Evolutionary conservation across 2,888 invertebrate species (phyloP).

Genomic region (Dicyrtoma fusca): DNA sequence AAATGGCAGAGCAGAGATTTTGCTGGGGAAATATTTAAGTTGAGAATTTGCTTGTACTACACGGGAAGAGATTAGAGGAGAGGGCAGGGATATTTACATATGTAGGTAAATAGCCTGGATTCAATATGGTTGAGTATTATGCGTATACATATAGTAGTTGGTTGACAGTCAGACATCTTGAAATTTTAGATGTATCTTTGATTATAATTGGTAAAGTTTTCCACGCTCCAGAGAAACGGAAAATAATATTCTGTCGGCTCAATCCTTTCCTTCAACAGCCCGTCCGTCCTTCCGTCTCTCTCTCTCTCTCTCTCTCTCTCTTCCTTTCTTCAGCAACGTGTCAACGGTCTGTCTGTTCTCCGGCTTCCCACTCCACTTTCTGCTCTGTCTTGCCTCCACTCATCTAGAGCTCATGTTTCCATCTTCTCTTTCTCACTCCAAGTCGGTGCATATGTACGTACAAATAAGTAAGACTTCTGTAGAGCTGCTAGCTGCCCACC

Average conservation of each 20-base stretch:
- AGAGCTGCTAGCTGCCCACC: no score
- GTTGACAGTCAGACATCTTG: no score
- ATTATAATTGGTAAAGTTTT: constrained; percentile 8
- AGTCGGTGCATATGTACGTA: no score
- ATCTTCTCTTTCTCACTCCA: not conserved
- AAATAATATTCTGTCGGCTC: constrained; percentile 2
- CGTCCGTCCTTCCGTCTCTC: not conserved
- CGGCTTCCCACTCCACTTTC: not conserved
- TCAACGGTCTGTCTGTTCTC: not conserved
- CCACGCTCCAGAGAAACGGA: not conserved
- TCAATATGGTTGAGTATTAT: no score
- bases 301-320: not conserved
- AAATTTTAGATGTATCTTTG: not conserved
- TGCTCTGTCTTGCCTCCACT: not conserved
- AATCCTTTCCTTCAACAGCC: not conserved
- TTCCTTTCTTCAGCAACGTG: not conserved
- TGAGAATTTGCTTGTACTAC: no score
- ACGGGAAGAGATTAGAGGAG: no score
- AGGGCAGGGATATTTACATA: no score
- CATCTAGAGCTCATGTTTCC: not conserved
- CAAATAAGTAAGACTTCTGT: no score
- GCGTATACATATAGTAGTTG: no score
- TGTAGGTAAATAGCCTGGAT: no score
- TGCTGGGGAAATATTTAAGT: no score
- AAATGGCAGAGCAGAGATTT: no score